phyloP scores from a whole-genome alignment of 2,888 invertebrate genomes.

The Volucella bombylans region DNA sequence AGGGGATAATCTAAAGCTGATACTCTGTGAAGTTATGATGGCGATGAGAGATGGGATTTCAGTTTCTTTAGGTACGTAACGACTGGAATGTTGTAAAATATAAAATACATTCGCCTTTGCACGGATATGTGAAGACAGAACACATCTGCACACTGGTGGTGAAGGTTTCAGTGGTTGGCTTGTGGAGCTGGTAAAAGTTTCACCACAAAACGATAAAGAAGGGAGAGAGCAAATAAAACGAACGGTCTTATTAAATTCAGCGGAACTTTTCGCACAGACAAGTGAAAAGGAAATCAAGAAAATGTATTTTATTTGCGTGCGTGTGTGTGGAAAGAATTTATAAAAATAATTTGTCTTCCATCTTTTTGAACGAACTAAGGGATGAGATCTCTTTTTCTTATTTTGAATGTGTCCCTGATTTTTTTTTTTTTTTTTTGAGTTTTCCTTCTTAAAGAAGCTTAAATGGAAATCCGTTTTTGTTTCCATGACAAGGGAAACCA shows the following conservation, averaged over 20 bases:
- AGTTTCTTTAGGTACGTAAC: conserved; percentile 1
- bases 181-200: conserved; percentile 13
- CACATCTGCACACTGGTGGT: neutral
- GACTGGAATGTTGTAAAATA: conserved; percentile 5
- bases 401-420: neutral
- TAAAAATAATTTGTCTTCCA: conserved; percentile 49
- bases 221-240: neutral
- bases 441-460: neutral
- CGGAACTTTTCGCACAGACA: conserved; percentile 25
- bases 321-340: conserved; percentile 1
- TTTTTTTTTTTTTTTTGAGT: no score
- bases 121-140: conserved; percentile 5
- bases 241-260: conserved; percentile 51
- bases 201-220: conserved; percentile 16
- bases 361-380: neutral
- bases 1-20: conserved; percentile 22
- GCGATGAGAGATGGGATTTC: neutral
- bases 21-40: conserved; percentile 14
- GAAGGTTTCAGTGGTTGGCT: neutral
- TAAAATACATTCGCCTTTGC: neutral
- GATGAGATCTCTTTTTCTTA: conserved; percentile 14
- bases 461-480: conserved; percentile 22
- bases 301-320: neutral
- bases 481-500: neutral
- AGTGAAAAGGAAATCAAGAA: conserved; percentile 13